Evolutionary conservation across 2,888 invertebrate genomes (phyloP), one percentile per base, ranked within the genome.

Genomic region (Lypha dubia): DNA sequence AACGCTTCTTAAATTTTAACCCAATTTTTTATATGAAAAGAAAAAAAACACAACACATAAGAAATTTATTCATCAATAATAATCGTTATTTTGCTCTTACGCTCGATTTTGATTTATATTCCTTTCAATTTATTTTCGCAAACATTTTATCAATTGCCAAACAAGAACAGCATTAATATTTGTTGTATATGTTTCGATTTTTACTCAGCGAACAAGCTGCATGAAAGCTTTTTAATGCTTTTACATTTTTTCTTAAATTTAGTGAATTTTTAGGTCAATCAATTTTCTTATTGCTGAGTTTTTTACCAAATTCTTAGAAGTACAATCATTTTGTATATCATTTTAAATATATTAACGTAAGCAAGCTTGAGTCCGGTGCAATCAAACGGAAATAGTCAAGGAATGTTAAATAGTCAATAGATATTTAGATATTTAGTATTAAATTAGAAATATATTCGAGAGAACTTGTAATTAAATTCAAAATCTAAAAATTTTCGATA

Each of bases 221-320:
- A 67, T 38, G 7, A 28, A 67, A 20, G 13, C 38, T 49, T 49
- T 17, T 28, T 56, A 17, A 17, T 62, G 44, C 22, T 56, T 5
- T 13, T 68, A 49, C 1, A 63, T 44, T 35, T 24, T 75, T 80
- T 73, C 53, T 63, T 70, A 77, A 79, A 65, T 79, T 51, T 79
- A 79, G 63, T 79, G 84, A 74, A 75, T 70, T 81, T 84, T 77
- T 84, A 70, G 84, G 77, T 81, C 81, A 84, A 77, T 84, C 24
- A 84, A 46, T 77, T 77, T 56, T 70, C 53, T 67, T 62, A 35
- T 68, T 74, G 60, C 24, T 46, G 20, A 7, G 13, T 44, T 83
- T 17, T 67, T 67, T 70, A n/a, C 38, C 38, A 3, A 3, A 38
- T 77, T 76, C 67, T 13, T 73, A 49, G 15, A 24, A 20, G 11